phyloP scores from a whole-genome alignment of 2,113 vertebrate species.

The Hippocampus barbouri region DNA sequence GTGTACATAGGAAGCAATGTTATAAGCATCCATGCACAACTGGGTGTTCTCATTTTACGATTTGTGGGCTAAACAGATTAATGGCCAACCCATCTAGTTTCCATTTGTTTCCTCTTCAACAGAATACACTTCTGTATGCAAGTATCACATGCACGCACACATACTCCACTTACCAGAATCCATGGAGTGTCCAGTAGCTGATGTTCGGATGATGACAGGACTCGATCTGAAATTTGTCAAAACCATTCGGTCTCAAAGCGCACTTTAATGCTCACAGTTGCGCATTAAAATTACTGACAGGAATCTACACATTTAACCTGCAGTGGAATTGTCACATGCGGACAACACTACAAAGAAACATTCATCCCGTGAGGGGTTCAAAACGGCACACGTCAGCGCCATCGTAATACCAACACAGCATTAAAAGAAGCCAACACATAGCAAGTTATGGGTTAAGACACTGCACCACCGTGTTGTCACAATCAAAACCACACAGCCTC shows the following conservation, averaged over 20 bases:
- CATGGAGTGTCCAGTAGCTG: constrained; percentile 74
- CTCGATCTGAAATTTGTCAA: constrained; percentile 59
- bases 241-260: background rate
- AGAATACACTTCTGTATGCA: background rate
- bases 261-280: background rate
- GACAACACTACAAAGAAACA: background rate
- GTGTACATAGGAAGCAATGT: background rate
- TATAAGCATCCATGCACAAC: background rate
- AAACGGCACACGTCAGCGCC: background rate
- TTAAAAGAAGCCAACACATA: background rate
- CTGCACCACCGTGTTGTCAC: background rate
- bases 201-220: constrained; percentile 61
- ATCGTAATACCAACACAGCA: background rate
- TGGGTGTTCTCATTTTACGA: too few species aligned
- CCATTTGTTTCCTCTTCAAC: background rate
- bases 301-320: background rate
- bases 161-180: constrained; percentile 65
- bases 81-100: background rate
- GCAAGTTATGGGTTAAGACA: background rate
- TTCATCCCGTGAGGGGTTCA: background rate
- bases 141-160: background rate
- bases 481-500: constrained; percentile 18
- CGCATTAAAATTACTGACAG: background rate
- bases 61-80: background rate
- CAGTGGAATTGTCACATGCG: background rate